Percentiles rank a stretch among this genome's conserved stretches.
phyloP scores from a whole-genome alignment of 2,888 invertebrate genomes.

The Aplocera efformata region DNA sequence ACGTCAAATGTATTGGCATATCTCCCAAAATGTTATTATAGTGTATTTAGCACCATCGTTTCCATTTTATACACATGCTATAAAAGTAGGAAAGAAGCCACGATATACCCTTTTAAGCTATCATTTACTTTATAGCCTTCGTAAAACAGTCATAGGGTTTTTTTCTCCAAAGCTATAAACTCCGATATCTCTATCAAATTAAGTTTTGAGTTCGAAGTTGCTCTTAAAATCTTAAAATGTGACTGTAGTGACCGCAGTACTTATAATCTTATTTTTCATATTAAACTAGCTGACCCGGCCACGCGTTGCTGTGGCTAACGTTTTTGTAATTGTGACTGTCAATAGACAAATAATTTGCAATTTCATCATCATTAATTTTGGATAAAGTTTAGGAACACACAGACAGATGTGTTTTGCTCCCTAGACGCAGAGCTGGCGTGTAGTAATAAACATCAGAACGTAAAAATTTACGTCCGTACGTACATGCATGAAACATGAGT shows the following conservation, averaged over 20 bases:
- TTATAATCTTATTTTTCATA: too few species aligned
- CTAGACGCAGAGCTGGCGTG: too few species aligned
- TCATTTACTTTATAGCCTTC: constrained; percentile 24
- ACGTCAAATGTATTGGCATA: not conserved
- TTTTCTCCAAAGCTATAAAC: constrained; percentile 12
- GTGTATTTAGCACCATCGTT: constrained; percentile 17
- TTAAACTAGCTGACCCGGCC: too few species aligned
- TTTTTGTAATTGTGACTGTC: too few species aligned
- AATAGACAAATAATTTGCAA: too few species aligned
- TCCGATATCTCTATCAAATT: constrained; percentile 6
- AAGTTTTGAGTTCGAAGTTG: not conserved
- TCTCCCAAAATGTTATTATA: constrained; percentile 20
- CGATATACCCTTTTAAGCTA: constrained; percentile 21
- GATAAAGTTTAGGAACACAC: too few species aligned
- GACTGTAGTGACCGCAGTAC: too few species aligned
- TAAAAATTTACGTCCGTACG: not conserved
- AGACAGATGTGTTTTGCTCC: too few species aligned
- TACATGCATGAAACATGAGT: not conserved
- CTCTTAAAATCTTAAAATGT: too few species aligned
- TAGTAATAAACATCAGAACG: too few species aligned
- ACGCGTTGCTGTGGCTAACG: too few species aligned
- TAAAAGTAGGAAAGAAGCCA: constrained; percentile 21
- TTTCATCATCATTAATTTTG: too few species aligned
- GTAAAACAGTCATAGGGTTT: constrained; percentile 20
- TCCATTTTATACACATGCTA: constrained; percentile 22